Evolutionary conservation across 2,888 invertebrate species (phyloP), one percentile per base, ranked within the genome.

Genomic region (Dione vanillae): DNA sequence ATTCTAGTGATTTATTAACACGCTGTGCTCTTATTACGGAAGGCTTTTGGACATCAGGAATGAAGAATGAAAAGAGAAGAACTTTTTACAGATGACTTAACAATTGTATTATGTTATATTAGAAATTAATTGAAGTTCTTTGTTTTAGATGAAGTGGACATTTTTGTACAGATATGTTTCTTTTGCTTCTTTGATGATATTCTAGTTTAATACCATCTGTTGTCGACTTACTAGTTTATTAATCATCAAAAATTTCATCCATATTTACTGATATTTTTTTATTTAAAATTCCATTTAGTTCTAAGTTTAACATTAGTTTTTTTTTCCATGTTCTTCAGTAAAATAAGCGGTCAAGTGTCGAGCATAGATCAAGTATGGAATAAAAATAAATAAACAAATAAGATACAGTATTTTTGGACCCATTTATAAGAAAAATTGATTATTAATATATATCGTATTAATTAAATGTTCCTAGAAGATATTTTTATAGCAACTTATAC

Each of bases 361-460:
- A n/a, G n/a, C n/a, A n/a, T n/a, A n/a, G n/a, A 7, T 47, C 16
- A 12, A 49, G 0, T 5, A 19, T 11, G 6, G 11, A 49, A 19
- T 5, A 19, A 19, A 19, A 19, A 16, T 19, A 19, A 19, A 10
- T 19, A 19, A 49, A 19, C 16, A 3, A 19, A 49, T 19, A 19
- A 10, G 19, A 5, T 40, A 40, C 8, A 40, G 58, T 74, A 75
- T 75, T 74, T 78, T 78, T 77, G 64, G 70, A 78, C 74, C 79
- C 78, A 78, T 80, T 72, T 70, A 74, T 68, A 75, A 19, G 56
- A 14, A 11, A 40, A 14, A 16, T 16, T 56, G n/a, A 69, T 73
- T 74, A 69, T 2, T 75, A 66, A 72, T 70, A 40, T 56, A 59
- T 37, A 45, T 54, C 35, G 10, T 5, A 52, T 35, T 49, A 19